Conservation (phyloP, 2,888 invertebrate genomes). For the Dioctria linearis region DNA sequence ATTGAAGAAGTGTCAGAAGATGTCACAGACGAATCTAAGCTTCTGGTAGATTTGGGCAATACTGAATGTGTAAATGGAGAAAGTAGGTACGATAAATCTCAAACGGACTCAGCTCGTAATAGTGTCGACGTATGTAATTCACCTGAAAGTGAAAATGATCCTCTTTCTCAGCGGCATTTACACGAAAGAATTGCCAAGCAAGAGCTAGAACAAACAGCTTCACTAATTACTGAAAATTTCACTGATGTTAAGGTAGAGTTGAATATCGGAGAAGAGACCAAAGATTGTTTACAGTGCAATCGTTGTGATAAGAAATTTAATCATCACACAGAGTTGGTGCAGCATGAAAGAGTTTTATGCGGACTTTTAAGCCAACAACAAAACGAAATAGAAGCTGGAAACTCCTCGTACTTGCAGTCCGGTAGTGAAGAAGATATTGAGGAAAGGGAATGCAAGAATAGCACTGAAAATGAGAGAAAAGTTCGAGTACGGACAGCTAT, state of each 20-base stretch:
- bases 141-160: slow-evolving; percentile 68
- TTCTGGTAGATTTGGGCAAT: slow-evolving; percentile 80
- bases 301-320: slow-evolving; percentile 76
- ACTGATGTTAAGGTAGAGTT: slow-evolving; percentile 55
- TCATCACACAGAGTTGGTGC: slow-evolving; percentile 76
- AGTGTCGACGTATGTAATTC: slow-evolving; percentile 72
- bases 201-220: slow-evolving; percentile 64
- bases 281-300: slow-evolving; percentile 72
- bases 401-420: slow-evolving; percentile 66
- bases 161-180: slow-evolving; percentile 52
- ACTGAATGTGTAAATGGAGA: slow-evolving; percentile 73
- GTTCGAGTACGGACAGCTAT: slow-evolving; percentile 94
- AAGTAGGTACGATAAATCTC: slow-evolving; percentile 63
- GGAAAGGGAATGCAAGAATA: slow-evolving; percentile 73
- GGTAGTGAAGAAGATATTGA: slow-evolving; percentile 77
- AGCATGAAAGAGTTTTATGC: slow-evolving; percentile 81
- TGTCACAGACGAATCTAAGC: slow-evolving; percentile 74
- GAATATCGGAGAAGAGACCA: slow-evolving; percentile 62
- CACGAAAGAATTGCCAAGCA: slow-evolving; percentile 55
- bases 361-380: slow-evolving; percentile 76
- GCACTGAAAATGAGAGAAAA: slow-evolving; percentile 80
- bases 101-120: slow-evolving; percentile 62
- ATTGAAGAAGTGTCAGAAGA: slow-evolving; percentile 77
- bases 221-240: slow-evolving; percentile 58
- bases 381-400: slow-evolving; percentile 59